Conservation (phyloP, 2,888 invertebrate species). For the Cephus pulcher region DNA sequence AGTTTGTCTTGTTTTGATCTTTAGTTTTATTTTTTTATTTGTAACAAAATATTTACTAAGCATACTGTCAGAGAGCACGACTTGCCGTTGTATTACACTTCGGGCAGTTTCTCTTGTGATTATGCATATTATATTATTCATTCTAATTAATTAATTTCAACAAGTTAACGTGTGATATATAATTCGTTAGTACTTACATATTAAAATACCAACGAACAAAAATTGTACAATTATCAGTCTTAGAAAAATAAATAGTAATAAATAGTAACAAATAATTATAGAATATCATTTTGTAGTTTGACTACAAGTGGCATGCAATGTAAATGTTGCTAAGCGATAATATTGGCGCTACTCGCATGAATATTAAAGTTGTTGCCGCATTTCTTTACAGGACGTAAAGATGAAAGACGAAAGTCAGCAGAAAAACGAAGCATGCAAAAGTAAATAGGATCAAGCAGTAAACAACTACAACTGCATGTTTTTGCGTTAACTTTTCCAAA, state of each 20-base stretch:
- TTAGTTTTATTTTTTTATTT: not conserved
- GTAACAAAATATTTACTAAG: not conserved
- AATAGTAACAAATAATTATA: constrained; percentile 32
- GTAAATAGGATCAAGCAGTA: constrained; percentile 55
- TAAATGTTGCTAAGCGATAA: not conserved
- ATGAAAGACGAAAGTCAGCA: constrained; percentile 58
- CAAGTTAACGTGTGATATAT: not conserved
- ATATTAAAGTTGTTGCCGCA: not conserved
- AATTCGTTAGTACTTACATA: not conserved
- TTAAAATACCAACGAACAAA: not conserved
- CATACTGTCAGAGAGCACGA: not conserved
- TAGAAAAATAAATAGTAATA: constrained; percentile 26
- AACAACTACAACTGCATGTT: constrained; percentile 53
- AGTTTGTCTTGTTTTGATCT: not conserved
- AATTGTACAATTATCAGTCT: not conserved
- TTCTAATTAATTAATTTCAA: not conserved
- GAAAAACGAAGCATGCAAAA: constrained; percentile 56
- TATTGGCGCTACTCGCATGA: not conserved
- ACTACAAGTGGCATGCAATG: not conserved
- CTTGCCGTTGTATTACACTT: not conserved
- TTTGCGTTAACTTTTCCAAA: constrained; percentile 55
- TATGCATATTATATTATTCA: not conserved
- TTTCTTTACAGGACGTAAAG: constrained; percentile 43
- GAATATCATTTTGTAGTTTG: not conserved
- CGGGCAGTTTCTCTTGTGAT: not conserved